Base-by-base conservation (phyloP, 2,888 invertebrate genomes). In the Sarcophaga rosellei region DNA sequence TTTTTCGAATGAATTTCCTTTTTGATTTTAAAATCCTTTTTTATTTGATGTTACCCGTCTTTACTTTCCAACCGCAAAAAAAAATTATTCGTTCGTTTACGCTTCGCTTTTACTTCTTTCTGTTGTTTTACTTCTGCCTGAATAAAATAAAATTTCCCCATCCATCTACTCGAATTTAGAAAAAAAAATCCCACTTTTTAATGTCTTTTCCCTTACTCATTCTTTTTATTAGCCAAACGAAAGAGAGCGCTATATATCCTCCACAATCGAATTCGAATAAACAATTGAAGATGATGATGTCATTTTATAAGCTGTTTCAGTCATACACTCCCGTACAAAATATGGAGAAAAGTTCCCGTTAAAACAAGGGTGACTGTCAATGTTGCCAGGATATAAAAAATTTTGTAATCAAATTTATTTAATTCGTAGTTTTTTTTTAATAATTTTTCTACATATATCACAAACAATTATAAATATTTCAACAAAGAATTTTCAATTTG, bases 41-140 rank as follows among this genome's bases (percentile, higher is more conserved):
- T 77, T 79, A 69, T 79, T 66, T 62, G 20, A 45, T 53, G 8
- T 69, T 79, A 63, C 75, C 62, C 25, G 73, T 59, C 75, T 59
- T 70, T 21, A 70, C 62, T 75, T 68, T 53, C 53, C 63, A 86
- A 76, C 75, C 75, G 80, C 59, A 80, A 85, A 83, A 20, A 23
- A 35, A 80, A 75, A 25, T 45, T 75, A 21, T 83, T 86, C 84
- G 86, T 86, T 86, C 86, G 86, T 78, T 85, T 57, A 47, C 69
- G 70, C 79, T 76, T 80, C 75, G 65, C 78, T 68, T 57, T 63
- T 82, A 57, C 72, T 76, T 77, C 65, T 74, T 76, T 77, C 65
- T 74, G 72, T 73, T 78, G 62, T 57, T 68, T 76, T 69, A 80
- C 73, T 77, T 80, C 76, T 76, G 44, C 57, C 81, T 65, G 65